Evolutionary conservation across 2,113 vertebrate species (phyloP).

Genomic region (Pangasianodon hypophthalmus): DNA sequence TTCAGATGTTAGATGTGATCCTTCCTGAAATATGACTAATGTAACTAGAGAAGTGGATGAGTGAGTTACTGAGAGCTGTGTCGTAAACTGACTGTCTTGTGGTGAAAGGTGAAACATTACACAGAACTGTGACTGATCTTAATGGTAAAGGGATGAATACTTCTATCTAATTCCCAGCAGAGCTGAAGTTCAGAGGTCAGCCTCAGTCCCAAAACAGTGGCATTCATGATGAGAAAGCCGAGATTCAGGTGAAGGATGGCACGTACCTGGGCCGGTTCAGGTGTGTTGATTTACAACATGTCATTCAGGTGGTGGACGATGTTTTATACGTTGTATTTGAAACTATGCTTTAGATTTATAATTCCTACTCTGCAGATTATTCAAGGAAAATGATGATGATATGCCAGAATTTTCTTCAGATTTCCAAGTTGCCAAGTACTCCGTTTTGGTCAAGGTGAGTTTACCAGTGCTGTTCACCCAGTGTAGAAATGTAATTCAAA

Average conservation of each 20-base stretch:
- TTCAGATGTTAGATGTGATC: neutral
- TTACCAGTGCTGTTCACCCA: neutral
- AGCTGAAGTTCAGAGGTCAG: conserved; percentile 1
- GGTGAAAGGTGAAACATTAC: neutral
- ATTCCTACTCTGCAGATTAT: conserved; percentile 67
- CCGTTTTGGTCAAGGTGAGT: conserved; percentile 76
- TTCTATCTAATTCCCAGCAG: neutral
- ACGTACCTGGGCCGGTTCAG: conserved; percentile 55
- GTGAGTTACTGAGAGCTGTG: neutral
- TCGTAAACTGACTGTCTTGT: neutral
- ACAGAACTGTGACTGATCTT: neutral
- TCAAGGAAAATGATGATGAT: conserved; percentile 58
- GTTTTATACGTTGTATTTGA: neutral
- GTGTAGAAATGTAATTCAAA: neutral
- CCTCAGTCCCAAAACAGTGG: neutral
- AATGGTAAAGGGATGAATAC: neutral
- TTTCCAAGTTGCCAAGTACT: conserved; percentile 85
- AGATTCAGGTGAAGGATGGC: neutral
- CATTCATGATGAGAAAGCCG: neutral
- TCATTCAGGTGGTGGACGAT: neutral
- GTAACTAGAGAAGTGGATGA: neutral
- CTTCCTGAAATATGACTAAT: neutral
- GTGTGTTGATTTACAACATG: conserved; percentile 48
- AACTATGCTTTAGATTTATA: neutral
- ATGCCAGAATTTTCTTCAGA: conserved; percentile 66